Conservation (phyloP, 1,140 invertebrate species). For the Bombyx mori region ASM3026992v2 NC_085117.1:13204501-13205000, state of each 20-base stretch:
- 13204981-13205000: too few relatives aligned
- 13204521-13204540: constrained; percentile 19
- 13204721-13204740: constrained; percentile 73
- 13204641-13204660: constrained; percentile 67
- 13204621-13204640: constrained; percentile 46
- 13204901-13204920: constrained; percentile 69
- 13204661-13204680: constrained; percentile 68
- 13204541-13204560: constrained; percentile 62
- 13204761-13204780: constrained; percentile 58
- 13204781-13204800: constrained; percentile 72
- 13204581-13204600: constrained; percentile 61
- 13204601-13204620: constrained; percentile 50
- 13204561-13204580: constrained; percentile 68
- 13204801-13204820: constrained; percentile 74
- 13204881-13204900: constrained; percentile 73
- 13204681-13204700: constrained; percentile 70
- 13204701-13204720: constrained; percentile 72
- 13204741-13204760: constrained; percentile 57
- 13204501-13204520: constrained; percentile 41
- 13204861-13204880: constrained; percentile 74
- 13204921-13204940: constrained; percentile 60
- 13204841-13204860: constrained; percentile 72
- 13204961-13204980: too few relatives aligned
- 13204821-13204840: constrained; percentile 70
- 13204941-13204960: constrained; percentile 21